These are phyloP conservation scores for Cryptocheilus praepositus DNA, from an alignment of 2,888 invertebrate genomes.

Conservation along the genomic window DNA sequence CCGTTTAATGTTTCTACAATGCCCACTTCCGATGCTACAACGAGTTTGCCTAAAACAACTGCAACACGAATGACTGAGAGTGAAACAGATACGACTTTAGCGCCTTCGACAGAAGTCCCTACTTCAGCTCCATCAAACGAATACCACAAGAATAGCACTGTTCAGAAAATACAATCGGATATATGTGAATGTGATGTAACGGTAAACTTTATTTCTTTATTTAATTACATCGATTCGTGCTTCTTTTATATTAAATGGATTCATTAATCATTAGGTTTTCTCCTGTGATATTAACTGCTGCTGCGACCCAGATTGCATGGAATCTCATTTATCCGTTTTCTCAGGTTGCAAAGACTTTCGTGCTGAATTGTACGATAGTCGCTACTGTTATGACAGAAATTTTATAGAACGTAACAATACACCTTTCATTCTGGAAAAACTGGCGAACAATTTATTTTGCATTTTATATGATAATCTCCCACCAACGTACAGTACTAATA, in stretches of 20 bases:
- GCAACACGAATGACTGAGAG: conserved; percentile 11
- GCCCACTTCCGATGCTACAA: conserved; percentile 10
- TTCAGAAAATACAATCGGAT: conserved; percentile 60
- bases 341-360: conserved; percentile 77
- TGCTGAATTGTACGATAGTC: conserved; percentile 66
- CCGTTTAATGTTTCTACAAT: conserved; percentile 20
- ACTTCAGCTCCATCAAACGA: background rate
- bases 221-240: conserved; percentile 14
- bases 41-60: conserved; percentile 9
- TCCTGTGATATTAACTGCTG: conserved; percentile 90
- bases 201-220: conserved; percentile 65
- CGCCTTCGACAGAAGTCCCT: conserved; percentile 14
- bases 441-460: conserved; percentile 78
- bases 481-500: conserved; percentile 61
- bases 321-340: conserved; percentile 79
- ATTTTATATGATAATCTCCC: conserved; percentile 79
- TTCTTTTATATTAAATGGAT: conserved; percentile 23
- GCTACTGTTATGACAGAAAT: conserved; percentile 77
- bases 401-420: conserved; percentile 78
- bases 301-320: conserved; percentile 86
- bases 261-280: conserved; percentile 74
- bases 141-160: conserved; percentile 24
- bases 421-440: conserved; percentile 68
- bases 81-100: conserved; percentile 17
- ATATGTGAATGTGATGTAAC: conserved; percentile 79